Base-by-base conservation (phyloP, 2,888 invertebrate genomes). In the Axea sp. region DNA sequence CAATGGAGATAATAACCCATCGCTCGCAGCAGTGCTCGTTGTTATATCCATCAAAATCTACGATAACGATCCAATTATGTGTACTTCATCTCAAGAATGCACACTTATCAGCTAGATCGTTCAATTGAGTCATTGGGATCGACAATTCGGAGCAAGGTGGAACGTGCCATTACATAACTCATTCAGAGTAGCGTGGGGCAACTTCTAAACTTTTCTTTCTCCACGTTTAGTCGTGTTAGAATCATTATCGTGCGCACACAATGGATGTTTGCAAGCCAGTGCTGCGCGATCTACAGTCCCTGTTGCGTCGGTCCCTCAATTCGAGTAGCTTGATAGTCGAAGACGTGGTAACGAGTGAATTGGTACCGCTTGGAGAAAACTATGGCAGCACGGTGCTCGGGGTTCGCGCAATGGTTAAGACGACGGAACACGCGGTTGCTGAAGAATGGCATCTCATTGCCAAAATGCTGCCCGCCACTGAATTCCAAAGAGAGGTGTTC, bases 321-420 rank as follows among this genome's bases (percentile, higher is more conserved):
- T 49, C 80, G 1, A 11, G 69, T 0, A 55, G 59, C 0, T 1
- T 86, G 1, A 39, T 75, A 3, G 79, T 86, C 5, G 65, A 78
- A 1, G 76, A 77, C 39, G 84, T 78, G 19, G 73, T 74, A 1
- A 76, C 76, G 0, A 47, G 73, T 8, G 41, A 53, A 1, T 33
- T 86, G 5, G 26, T 85, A 5, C 88, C 89, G 9, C 89, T 90
- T 0, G 92, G 92, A 0, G 92, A 92, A 77, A 92, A 92, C 80
- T 92, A 91, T 80, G 91, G 91, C 1, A 91, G 92, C 76, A 86
- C 90, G 0, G 91, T 92, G 85, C 78, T 91, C 0, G 87, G 88
- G 0, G 81, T 84, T 0, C 62, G 80, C 11, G 81, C 79, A 0
- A 35, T 69, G 8, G 69, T 84, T 2, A 77, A 71, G 6, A 71